phyloP scores from a whole-genome alignment of 92 coral and sea anemone genomes.

The Epizoanthus fatuus region DNA sequence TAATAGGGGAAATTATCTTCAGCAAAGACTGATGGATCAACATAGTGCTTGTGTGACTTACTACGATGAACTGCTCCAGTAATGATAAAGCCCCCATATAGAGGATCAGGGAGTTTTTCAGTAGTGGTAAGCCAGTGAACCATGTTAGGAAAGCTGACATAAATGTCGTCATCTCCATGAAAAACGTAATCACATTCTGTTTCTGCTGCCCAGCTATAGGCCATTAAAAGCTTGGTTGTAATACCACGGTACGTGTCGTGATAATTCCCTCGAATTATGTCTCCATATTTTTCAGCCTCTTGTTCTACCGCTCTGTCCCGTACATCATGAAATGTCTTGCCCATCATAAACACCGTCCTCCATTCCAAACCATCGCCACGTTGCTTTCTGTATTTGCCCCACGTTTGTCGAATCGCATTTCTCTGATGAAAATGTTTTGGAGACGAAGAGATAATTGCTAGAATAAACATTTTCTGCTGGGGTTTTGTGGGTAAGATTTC shows the following conservation, averaged over 20 bases:
- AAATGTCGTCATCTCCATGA: slow-evolving; percentile 95
- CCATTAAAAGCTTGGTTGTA: slow-evolving; percentile 76
- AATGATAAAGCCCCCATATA: slow-evolving; percentile 86
- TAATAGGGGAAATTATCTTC: slow-evolving; percentile 75
- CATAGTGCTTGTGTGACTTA: slow-evolving; percentile 79
- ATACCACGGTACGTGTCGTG: slow-evolving; percentile 80
- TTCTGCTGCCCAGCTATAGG: slow-evolving; percentile 90
- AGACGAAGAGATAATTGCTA: slow-evolving; percentile 78
- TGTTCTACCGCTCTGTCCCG: slow-evolving; percentile 53
- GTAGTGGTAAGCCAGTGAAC: slow-evolving; percentile 71
- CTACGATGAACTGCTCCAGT: slow-evolving; percentile 74
- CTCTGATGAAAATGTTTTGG: slow-evolving; percentile 68
- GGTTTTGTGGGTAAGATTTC: slow-evolving; percentile 37
- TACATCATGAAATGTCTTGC: slow-evolving; percentile 38
- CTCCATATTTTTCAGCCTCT: slow-evolving; percentile 77
- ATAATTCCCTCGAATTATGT: slow-evolving; percentile 83
- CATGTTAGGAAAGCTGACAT: slow-evolving; percentile 79
- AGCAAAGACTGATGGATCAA: slow-evolving; percentile 61
- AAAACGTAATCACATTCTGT: slow-evolving; percentile 69
- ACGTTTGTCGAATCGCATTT: slow-evolving; percentile 69
- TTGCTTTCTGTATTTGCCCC: slow-evolving; percentile 70
- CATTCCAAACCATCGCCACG: slow-evolving; percentile 14
- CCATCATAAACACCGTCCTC: slow-evolving; percentile 83
- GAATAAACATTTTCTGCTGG: slow-evolving; percentile 39
- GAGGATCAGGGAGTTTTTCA: slow-evolving; percentile 25